phyloP scores from a whole-genome alignment of 2,113 vertebrate species.

The Hippopotamus amphibius region DNA sequence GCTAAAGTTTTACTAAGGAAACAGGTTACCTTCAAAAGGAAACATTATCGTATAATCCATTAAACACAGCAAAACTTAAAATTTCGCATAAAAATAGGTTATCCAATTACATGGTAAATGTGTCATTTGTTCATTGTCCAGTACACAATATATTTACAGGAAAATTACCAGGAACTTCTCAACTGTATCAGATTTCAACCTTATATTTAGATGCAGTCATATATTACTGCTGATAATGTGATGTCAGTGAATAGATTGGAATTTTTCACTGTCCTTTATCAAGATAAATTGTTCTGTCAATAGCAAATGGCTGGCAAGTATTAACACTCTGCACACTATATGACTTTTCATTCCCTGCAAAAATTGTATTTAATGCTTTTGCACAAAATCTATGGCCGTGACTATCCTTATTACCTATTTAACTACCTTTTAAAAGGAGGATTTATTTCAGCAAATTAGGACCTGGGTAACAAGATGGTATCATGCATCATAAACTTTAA shows the following conservation, averaged over 20 bases:
- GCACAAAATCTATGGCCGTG: conserved; percentile 91
- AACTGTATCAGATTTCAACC: conserved; percentile 88
- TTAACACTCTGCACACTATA: conserved; percentile 91
- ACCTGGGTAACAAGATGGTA: conserved; percentile 93
- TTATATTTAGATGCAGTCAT: conserved; percentile 96
- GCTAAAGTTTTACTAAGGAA: conserved; percentile 83
- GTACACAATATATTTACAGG: conserved; percentile 88
- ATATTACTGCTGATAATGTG: conserved; percentile 96
- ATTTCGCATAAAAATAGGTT: conserved; percentile 91
- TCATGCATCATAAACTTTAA: conserved; percentile 98
- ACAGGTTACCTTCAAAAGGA: conserved; percentile 87
- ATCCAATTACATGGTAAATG: conserved; percentile 89
- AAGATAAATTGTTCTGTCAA: conserved; percentile 98
- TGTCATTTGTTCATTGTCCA: conserved; percentile 86
- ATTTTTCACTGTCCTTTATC: conserved; percentile 97
- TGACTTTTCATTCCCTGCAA: conserved; percentile 93
- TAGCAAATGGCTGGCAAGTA: conserved; percentile 93
- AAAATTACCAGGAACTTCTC: conserved; percentile 87
- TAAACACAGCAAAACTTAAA: conserved; percentile 89
- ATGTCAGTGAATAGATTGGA: conserved; percentile 96
- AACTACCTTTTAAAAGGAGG: conserved; percentile 96
- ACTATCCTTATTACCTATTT: conserved; percentile 96
- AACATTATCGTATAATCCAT: conserved; percentile 90
- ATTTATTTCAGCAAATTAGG: conserved; percentile 98
- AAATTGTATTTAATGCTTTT: conserved; percentile 96